Evolutionary conservation across 2,797 vertebrate genomes (phyloP), one percentile per base, ranked within the genome.

Genomic region (Poeciliopsis gracilis): DNA sequence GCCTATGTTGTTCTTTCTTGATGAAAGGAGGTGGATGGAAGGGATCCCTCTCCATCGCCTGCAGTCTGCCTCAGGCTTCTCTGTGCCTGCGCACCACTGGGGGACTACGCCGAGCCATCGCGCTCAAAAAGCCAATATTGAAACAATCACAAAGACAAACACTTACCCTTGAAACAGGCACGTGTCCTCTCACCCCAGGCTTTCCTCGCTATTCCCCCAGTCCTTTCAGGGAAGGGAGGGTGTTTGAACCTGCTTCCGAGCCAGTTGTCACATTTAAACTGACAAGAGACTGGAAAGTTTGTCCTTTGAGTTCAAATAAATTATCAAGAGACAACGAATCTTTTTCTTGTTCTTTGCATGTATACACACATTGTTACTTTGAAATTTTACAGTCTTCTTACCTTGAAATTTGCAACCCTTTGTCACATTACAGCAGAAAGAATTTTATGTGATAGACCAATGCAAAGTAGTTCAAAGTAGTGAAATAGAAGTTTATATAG

Each of bases 11-110:
- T 92, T 92, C 93, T 93, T 94, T 90, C 88, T 88, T 94, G 92
- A 95, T 94, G 91, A 95, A 95, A 96, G 90, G 89, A 88, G 89
- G 82, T 86, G 90, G 90, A 91, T 92, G 91, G 91, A 94, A 93
- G 91, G 88, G 85, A 91, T 93, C 90, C 93, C 87, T 93, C 91
- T 92, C 87, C 90, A 85, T 92, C 61, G 94, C 95, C 94, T 88
- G 89, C 89, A 93, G 94, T 93, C 87, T 82, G 87, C 92, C 93
- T 87, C 75, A 51, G 92, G 95, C 94, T 88, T 79, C 90, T 91
- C 90, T 88, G 86, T 76, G 82, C 88, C 78, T 72, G 88, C 79
- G 46, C 80, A 67, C 84, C 81, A 51, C 88, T 90, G 85, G 86
- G 92, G 90, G 88, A 92, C 87, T 85, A 71, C 87, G 82, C 83